A percentile compares a stretch with the other conserved stretches of the same genome.
Evolutionary conservation across 2,113 vertebrate species (phyloP).

Genomic region (Equus przewalskii): DNA sequence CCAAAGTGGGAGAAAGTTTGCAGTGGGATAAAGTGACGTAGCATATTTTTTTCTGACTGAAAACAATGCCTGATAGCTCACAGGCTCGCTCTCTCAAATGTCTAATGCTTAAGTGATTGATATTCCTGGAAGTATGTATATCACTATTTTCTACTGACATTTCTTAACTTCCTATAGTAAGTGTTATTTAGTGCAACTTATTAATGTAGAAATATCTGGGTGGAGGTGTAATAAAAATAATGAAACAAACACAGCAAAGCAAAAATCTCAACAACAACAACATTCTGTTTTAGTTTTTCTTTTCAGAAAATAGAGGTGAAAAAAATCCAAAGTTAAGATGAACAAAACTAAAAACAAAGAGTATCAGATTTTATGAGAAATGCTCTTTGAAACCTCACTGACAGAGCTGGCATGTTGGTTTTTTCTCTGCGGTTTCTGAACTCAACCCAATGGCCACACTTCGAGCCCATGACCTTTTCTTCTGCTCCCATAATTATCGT

Average conservation of each 20-base stretch:
- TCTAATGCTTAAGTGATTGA: neutral
- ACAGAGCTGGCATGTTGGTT: neutral
- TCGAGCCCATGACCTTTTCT: neutral
- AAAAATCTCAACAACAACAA: neutral
- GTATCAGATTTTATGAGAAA: neutral
- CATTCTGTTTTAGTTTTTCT: neutral
- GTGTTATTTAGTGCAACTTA: neutral
- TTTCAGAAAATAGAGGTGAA: neutral
- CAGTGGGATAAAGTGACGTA: neutral
- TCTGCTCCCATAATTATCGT: constrained; percentile 10
- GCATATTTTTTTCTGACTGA: neutral
- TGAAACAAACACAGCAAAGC: neutral
- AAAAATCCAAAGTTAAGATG: neutral
- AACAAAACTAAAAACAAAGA: neutral
- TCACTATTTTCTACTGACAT: neutral
- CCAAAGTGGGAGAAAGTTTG: neutral
- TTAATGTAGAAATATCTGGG: neutral
- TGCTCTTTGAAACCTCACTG: neutral
- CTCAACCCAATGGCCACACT: neutral
- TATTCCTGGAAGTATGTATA: neutral
- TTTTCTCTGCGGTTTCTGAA: neutral
- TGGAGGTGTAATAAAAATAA: neutral
- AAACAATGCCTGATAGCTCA: neutral
- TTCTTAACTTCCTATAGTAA: neutral
- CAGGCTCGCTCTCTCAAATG: neutral